These are phyloP conservation scores for Scaptodrosophila latifasciaeformis DNA, from an alignment of 2,888 invertebrate species.

Conservation along the genomic window DNA sequence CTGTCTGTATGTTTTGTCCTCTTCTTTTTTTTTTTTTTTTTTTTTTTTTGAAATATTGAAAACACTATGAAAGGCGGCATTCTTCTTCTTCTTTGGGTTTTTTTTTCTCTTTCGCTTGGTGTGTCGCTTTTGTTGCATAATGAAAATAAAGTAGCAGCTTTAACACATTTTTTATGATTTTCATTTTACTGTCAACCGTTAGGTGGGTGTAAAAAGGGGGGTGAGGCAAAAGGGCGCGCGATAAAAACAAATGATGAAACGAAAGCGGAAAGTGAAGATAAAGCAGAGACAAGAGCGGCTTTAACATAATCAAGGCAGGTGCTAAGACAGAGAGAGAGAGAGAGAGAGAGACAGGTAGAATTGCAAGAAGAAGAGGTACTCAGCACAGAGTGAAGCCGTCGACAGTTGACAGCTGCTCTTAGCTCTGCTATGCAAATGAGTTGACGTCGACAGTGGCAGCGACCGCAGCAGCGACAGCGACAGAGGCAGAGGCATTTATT, in stretches of 20 bases:
- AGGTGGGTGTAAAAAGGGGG: constrained; percentile 2
- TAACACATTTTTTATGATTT: constrained; percentile 62
- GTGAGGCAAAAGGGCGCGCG: constrained; percentile 13
- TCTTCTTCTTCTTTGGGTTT: too few relatives aligned
- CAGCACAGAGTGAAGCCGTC: neutral
- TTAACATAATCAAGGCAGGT: neutral
- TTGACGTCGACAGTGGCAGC: neutral
- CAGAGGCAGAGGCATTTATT: neutral
- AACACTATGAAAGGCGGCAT: too few relatives aligned
- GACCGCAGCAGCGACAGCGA: neutral
- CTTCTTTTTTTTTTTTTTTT: too few relatives aligned
- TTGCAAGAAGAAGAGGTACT: too few relatives aligned
- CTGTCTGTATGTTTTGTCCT: too few relatives aligned
- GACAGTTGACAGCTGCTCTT: constrained; percentile 5
- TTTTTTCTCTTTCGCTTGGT: too few relatives aligned
- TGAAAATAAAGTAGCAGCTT: constrained; percentile 66
- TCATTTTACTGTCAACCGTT: constrained; percentile 52
- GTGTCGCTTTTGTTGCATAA: too few relatives aligned
- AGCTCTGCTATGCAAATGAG: constrained; percentile 55
- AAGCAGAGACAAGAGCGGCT: neutral
- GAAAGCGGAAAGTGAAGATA: constrained; percentile 11
- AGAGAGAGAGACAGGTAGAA: too few relatives aligned
- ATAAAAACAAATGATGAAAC: constrained; percentile 18
- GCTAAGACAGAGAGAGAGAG: too few relatives aligned
- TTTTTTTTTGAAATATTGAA: too few relatives aligned